A percentile compares a stretch with the other conserved stretches of the same genome.
These are phyloP conservation scores for Poecilia picta DNA, from an alignment of 2,797 vertebrate species.

Conservation along the genomic window DNA sequence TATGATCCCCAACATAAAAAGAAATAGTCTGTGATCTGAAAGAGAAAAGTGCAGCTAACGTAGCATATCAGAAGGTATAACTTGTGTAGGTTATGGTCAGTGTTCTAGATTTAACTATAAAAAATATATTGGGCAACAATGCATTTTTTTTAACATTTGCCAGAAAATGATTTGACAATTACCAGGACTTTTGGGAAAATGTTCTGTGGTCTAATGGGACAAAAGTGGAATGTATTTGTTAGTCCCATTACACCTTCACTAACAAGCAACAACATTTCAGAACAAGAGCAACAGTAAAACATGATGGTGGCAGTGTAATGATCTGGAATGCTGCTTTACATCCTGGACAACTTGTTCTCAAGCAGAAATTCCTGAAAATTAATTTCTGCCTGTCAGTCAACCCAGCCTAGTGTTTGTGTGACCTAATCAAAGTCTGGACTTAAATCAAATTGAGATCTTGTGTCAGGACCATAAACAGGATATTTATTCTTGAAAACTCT, in stretches of 20 bases:
- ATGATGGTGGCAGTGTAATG: background rate
- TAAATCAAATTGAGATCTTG: background rate
- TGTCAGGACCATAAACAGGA: background rate
- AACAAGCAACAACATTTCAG: background rate
- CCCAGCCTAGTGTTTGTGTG: background rate
- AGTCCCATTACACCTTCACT: background rate
- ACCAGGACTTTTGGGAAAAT: background rate
- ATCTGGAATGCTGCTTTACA: background rate
- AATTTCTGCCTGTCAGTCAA: background rate
- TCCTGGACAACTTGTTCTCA: background rate
- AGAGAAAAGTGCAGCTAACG: background rate
- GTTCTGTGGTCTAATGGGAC: background rate
- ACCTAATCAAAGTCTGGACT: background rate
- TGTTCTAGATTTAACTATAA: background rate
- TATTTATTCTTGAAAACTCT: background rate
- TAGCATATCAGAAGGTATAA: background rate
- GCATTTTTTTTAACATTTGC: background rate
- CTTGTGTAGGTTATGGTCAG: background rate
- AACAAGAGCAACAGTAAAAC: background rate
- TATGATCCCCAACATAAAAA: background rate
- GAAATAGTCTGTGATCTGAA: background rate
- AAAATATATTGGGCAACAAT: background rate
- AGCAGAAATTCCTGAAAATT: background rate
- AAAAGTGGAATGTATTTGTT: background rate
- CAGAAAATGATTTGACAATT: background rate